A percentile compares a stretch with the other conserved stretches of the same genome.
These are phyloP conservation scores for Zaprionus africanus DNA, from an alignment of 1,140 invertebrate species.

Conservation along the genomic window DNA sequence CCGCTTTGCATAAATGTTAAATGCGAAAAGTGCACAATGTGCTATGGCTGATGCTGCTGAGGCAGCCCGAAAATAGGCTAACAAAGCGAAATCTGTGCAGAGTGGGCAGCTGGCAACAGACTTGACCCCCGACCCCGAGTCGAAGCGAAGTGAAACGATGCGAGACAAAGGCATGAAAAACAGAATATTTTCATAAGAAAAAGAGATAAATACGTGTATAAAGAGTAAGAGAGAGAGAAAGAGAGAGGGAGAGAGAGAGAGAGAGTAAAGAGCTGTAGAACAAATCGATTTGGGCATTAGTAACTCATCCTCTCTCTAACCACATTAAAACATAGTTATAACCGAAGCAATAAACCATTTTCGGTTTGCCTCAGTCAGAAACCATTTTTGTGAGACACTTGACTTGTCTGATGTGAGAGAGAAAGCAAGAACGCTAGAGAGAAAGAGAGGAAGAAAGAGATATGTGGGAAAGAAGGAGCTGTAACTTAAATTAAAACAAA, in stretches of 20 bases:
- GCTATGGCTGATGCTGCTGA: not conserved
- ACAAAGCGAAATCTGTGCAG: slow-evolving; percentile 45
- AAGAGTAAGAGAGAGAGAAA: not conserved
- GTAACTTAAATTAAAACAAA: too few species aligned
- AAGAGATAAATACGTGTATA: too few species aligned
- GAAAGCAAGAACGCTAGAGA: not conserved
- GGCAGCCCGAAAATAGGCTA: slow-evolving; percentile 71
- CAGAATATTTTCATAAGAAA: slow-evolving; percentile 3
- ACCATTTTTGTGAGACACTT: not conserved
- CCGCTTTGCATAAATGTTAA: slow-evolving; percentile 64
- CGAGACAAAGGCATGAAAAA: slow-evolving; percentile 1
- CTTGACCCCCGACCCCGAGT: slow-evolving; percentile 11
- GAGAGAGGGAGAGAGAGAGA: not conserved
- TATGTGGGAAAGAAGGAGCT: too few species aligned
- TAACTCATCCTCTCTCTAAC: not conserved
- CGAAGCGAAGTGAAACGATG: not conserved
- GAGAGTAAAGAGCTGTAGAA: not conserved
- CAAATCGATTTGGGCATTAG: slow-evolving; percentile 8
- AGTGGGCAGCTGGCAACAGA: slow-evolving; percentile 22
- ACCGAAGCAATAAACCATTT: not conserved
- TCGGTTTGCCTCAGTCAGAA: not conserved
- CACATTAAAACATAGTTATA: slow-evolving; percentile 11
- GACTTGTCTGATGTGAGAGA: not conserved
- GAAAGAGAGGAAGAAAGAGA: not conserved
- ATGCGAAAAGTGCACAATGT: slow-evolving; percentile 58